phyloP scores from a whole-genome alignment of 2,797 vertebrate species.

The Cetoscarus ocellatus region DNA sequence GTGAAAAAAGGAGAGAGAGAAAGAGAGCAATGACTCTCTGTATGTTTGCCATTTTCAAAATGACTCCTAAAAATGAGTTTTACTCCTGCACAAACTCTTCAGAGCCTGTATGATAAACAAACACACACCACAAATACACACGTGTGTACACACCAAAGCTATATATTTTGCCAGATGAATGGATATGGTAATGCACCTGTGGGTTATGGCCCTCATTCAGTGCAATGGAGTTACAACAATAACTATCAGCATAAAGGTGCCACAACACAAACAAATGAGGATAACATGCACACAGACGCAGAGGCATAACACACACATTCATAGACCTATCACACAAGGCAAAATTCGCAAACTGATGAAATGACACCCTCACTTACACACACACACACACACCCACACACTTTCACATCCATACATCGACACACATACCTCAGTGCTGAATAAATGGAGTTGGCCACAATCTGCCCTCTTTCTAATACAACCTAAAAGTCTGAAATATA shows the following conservation, averaged over 20 bases:
- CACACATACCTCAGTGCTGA: slow-evolving; percentile 36
- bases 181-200: slow-evolving; percentile 69
- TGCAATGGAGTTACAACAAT: slow-evolving; percentile 54
- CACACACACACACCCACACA: neutral
- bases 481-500: slow-evolving; percentile 58
- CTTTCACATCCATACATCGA: slow-evolving; percentile 4
- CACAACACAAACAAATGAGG: slow-evolving; percentile 9
- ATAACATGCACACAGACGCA: slow-evolving; percentile 4
- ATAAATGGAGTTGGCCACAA: slow-evolving; percentile 78
- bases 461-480: slow-evolving; percentile 70
- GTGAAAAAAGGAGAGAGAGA: slow-evolving; percentile 2
- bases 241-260: slow-evolving; percentile 58
- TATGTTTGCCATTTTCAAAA: slow-evolving; percentile 55
- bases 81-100: slow-evolving; percentile 26
- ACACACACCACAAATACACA: neutral
- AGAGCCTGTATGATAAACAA: neutral
- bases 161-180: slow-evolving; percentile 55
- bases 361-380: slow-evolving; percentile 34
- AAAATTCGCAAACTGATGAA: slow-evolving; percentile 13
- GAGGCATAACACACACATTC: slow-evolving; percentile 6
- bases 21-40: neutral
- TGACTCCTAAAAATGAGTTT: slow-evolving; percentile 52
- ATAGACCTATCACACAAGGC: slow-evolving; percentile 12
- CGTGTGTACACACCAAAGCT: slow-evolving; percentile 18
- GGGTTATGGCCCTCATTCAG: slow-evolving; percentile 70